Base-by-base conservation (phyloP, 2,888 invertebrate species). In the Phrixothrix hirtus region DNA sequence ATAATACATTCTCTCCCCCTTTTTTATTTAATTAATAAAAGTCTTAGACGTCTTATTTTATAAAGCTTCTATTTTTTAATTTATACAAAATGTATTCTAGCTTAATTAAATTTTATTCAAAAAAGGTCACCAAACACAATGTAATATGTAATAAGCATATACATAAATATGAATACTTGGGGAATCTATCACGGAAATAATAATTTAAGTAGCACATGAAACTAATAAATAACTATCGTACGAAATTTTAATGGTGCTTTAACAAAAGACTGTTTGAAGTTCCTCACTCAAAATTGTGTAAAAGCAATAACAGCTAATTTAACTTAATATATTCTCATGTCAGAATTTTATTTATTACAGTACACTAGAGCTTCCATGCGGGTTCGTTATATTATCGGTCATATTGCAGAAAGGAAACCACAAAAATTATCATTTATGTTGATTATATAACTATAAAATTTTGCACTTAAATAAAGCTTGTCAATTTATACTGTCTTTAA, bases 341-440 rank as follows among this genome's bases (percentile, higher is more conserved):
- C 57, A 54, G 31, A 54, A 50, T 53, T 45, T 42, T 50, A 54
- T 57, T 57, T 54, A 54, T 57, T 54, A 50, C 35, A 29, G 43
- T 49, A 57, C 49, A 54, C 54, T 54, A 45, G 32, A 17, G 31
- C 21, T 16, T 17, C n/a, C 38, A 57, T 57, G 57, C 57, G 57
- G 57, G 57, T 29, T 42, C 27, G 44, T 53, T 49, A 42, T 43
- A 44, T 52, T 34, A 39, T 51, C 43, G 42, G 32, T 35, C 30
- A n/a, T 41, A 49, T 39, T 49, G 54, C 41, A 44, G 39, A 42
- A 45, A 54, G 49, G 43, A 49, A 54, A 54, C 48, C 54, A 45
- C 54, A 48, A 44, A 47, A 49, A 54, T 43, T 16, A 47, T 48
- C 42, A 53, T 43, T 43, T 39, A 15, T 27, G 43, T 39, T 53